Base-by-base conservation (phyloP, 2,113 vertebrate genomes). In the Tetrao urogallus region DNA sequence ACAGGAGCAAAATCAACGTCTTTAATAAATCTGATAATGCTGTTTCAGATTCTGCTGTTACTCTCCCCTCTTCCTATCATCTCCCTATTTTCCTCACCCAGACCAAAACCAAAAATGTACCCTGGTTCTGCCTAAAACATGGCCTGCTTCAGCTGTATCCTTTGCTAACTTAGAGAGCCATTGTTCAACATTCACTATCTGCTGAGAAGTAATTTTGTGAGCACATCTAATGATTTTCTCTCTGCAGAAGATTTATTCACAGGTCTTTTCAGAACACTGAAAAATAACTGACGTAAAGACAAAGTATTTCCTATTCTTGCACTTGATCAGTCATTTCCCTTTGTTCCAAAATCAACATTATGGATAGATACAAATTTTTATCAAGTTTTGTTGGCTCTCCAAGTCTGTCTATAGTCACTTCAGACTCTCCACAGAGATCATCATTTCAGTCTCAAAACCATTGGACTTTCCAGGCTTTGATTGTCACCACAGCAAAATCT, bases 381-480 rank as follows among this genome's bases (percentile, higher is more conserved):
- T 79, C 93, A 56, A 92, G 38, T 40, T 90, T 77, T 79, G 52
- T 54, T 87, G 79, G 76, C 64, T 74, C 54, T 87, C 71, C 70
- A 88, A 76, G 63, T 76, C 74, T 86, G 38, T 50, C 78, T 87
- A 38, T 34, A 97, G 77, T 87, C 73, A 87, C 28, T 94, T 74
- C 61, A 79, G 47, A 50, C 57, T 70, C 65, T 83, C 72, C 71
- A 74, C 40, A 47, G 64, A 88, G 73, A 69, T 88, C 89, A 89
- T 90, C 16, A 65, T 40, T 82, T 77, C 45, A 22, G 89, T 88
- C 77, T 86, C 42, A 90, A 78, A 79, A 47, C 78, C 54, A 63
- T 64, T 85, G 80, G 56, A 89, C 50, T 93, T 54, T 30, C 87
- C 65, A 76, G 74, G 32, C 58, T 40, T 91, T 71, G 12, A 86